Evolutionary conservation across 2,888 invertebrate species (phyloP).

Genomic region (Apocheima hispidaria): DNA sequence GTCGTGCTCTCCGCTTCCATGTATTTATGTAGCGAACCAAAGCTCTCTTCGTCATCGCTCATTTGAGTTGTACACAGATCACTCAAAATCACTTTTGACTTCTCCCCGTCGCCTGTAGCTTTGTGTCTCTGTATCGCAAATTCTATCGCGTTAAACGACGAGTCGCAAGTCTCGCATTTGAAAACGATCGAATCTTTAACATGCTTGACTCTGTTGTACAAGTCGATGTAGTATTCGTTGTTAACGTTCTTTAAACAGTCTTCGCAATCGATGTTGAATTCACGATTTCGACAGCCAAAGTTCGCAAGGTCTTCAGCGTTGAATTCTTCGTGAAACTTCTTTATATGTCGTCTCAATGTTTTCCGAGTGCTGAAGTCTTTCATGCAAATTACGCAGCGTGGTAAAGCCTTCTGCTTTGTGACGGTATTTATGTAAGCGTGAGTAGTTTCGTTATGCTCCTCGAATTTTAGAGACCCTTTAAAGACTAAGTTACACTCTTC

Average conservation of each 20-base stretch:
- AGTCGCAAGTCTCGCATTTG: slow-evolving; percentile 61
- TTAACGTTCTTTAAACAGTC: slow-evolving; percentile 68
- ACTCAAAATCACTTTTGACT: slow-evolving; percentile 68
- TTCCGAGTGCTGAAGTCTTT: slow-evolving; percentile 77
- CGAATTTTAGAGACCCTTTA: slow-evolving; percentile 69
- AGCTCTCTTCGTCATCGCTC: slow-evolving; percentile 65
- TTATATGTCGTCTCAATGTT: slow-evolving; percentile 72
- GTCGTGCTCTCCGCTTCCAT: slow-evolving; percentile 69
- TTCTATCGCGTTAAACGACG: slow-evolving; percentile 62
- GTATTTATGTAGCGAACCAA: slow-evolving; percentile 54
- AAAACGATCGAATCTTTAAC: slow-evolving; percentile 60
- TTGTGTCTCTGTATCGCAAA: slow-evolving; percentile 66
- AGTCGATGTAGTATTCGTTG: slow-evolving; percentile 55
- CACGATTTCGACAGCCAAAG: slow-evolving; percentile 56
- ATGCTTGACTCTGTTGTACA: slow-evolving; percentile 61
- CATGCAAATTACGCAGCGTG: slow-evolving; percentile 70
- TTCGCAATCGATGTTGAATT: slow-evolving; percentile 64
- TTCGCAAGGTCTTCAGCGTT: slow-evolving; percentile 67
- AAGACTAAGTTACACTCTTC: slow-evolving; percentile 72
- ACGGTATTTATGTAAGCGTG: slow-evolving; percentile 53
- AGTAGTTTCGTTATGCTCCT: slow-evolving; percentile 60
- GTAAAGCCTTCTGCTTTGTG: slow-evolving; percentile 57
- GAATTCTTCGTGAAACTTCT: slow-evolving; percentile 71
- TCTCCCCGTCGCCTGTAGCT: slow-evolving; percentile 46
- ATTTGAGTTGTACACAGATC: slow-evolving; percentile 74